A percentile compares a stretch with the other conserved stretches of the same genome.
These are phyloP conservation scores for Drosophila yooni DNA, from an alignment of 2,888 invertebrate species.

Conservation along the genomic window DNA sequence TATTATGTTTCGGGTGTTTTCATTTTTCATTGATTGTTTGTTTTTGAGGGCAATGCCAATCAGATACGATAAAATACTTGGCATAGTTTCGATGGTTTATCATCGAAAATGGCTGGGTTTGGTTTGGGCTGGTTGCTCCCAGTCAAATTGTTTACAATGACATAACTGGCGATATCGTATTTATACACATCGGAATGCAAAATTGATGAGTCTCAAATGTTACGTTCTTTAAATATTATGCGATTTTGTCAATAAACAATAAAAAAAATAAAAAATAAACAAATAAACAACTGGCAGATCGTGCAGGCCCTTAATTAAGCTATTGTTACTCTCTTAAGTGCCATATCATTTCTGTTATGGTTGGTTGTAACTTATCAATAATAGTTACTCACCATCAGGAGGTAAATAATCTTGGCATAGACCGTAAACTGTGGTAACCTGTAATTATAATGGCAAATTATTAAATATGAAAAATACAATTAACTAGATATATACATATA, in stretches of 20 bases:
- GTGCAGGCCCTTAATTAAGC: slow-evolving; percentile 30
- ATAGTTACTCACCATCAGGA: slow-evolving; percentile 91
- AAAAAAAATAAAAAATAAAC: neutral
- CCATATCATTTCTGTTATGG: neutral
- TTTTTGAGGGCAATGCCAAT: slow-evolving; percentile 58
- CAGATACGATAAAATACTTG: slow-evolving; percentile 64
- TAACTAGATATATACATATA: neutral
- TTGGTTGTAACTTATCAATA: neutral
- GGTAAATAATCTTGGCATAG: slow-evolving; percentile 95
- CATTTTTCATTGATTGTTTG: slow-evolving; percentile 28
- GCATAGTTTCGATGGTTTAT: slow-evolving; percentile 58
- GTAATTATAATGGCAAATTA: slow-evolving; percentile 84
- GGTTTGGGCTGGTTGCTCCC: slow-evolving; percentile 26
- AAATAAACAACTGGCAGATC: slow-evolving; percentile 25
- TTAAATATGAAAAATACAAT: slow-evolving; percentile 12
- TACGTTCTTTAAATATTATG: slow-evolving; percentile 32
- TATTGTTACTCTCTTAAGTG: slow-evolving; percentile 4
- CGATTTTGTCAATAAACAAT: slow-evolving; percentile 41
- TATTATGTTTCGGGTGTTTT: slow-evolving; percentile 9
- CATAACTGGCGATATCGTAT: slow-evolving; percentile 42
- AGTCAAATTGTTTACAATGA: slow-evolving; percentile 47
- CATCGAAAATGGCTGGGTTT: slow-evolving; percentile 18
- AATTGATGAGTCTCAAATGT: slow-evolving; percentile 22
- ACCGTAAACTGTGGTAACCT: slow-evolving; percentile 96
- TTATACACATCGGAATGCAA: slow-evolving; percentile 39